A percentile compares a stretch with the other conserved stretches of the same genome.
These are phyloP conservation scores for Linepithema humile DNA, from an alignment of 1,140 invertebrate species.

Conservation along the genomic window DNA sequence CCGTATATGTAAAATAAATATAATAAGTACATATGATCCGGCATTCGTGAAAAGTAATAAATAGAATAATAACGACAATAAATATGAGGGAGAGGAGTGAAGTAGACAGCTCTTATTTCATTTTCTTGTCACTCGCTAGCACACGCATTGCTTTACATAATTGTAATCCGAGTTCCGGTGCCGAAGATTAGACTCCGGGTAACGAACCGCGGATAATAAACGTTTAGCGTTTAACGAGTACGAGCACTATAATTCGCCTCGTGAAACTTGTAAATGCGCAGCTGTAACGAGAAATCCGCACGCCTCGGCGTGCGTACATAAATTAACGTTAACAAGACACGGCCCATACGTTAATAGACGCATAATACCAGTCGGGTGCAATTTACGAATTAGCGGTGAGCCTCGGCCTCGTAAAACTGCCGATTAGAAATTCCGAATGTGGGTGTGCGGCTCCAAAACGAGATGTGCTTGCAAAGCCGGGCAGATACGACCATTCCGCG, in stretches of 20 bases:
- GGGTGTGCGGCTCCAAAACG: background rate
- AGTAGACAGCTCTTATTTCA: background rate
- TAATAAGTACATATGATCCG: no score
- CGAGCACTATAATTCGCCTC: constrained; percentile 35
- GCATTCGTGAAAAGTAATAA: background rate
- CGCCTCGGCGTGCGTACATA: constrained; percentile 44
- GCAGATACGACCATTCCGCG: background rate
- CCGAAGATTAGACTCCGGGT: constrained; percentile 28
- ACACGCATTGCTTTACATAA: constrained; percentile 3
- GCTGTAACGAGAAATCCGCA: constrained; percentile 26
- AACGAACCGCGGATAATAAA: constrained; percentile 54
- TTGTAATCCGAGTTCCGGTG: constrained; percentile 23
- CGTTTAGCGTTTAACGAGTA: constrained; percentile 46
- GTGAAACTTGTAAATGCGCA: constrained; percentile 8
- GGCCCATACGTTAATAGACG: constrained; percentile 39
- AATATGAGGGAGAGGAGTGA: background rate
- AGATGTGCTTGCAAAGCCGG: background rate
- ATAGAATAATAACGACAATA: background rate
- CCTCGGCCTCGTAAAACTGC: constrained; percentile 18
- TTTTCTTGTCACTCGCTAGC: background rate
- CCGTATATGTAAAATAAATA: background rate
- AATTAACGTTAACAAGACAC: constrained; percentile 58
- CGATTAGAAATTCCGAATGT: constrained; percentile 20
- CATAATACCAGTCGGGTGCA: constrained; percentile 13
- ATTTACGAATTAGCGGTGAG: constrained; percentile 20